Conservation (phyloP, 2,797 vertebrate species). For the Poecilia velifera region DNA sequence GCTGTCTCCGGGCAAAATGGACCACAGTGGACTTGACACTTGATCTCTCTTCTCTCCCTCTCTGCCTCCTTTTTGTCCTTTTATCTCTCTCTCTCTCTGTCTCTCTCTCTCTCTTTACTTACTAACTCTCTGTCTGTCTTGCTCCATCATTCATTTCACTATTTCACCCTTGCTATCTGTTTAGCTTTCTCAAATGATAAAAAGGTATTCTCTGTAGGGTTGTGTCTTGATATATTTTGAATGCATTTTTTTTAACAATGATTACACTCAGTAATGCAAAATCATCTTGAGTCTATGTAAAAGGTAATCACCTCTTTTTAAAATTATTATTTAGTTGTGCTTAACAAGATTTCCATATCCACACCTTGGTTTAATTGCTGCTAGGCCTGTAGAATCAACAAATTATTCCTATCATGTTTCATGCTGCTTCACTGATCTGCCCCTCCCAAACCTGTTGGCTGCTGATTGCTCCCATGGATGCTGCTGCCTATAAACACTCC, state of each 20-base stretch:
- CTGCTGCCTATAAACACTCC: not conserved
- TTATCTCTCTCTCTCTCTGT: constrained; percentile 54
- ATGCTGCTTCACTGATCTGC: not conserved
- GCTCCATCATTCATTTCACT: constrained; percentile 62
- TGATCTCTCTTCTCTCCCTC: constrained; percentile 72
- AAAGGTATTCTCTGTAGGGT: not conserved
- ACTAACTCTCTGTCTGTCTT: constrained; percentile 52
- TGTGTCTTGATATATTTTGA: not conserved
- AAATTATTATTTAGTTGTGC: not conserved
- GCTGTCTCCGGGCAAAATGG: constrained; percentile 79
- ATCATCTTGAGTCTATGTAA: not conserved
- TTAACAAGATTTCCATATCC: not conserved
- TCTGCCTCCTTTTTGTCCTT: constrained; percentile 61
- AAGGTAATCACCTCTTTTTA: not conserved
- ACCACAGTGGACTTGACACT: constrained; percentile 79
- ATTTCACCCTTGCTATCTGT: constrained; percentile 41
- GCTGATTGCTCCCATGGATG: not conserved
- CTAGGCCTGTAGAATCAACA: not conserved
- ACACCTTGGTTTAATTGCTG: not conserved
- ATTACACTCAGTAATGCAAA: not conserved
- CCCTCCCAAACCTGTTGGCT: not conserved
- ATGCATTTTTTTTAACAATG: not conserved
- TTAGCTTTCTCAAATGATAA: not conserved
- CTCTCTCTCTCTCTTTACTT: not conserved
- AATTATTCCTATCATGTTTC: not conserved